Base-by-base conservation (phyloP, 2,888 invertebrate genomes). In the Xylota sylvarum region DNA sequence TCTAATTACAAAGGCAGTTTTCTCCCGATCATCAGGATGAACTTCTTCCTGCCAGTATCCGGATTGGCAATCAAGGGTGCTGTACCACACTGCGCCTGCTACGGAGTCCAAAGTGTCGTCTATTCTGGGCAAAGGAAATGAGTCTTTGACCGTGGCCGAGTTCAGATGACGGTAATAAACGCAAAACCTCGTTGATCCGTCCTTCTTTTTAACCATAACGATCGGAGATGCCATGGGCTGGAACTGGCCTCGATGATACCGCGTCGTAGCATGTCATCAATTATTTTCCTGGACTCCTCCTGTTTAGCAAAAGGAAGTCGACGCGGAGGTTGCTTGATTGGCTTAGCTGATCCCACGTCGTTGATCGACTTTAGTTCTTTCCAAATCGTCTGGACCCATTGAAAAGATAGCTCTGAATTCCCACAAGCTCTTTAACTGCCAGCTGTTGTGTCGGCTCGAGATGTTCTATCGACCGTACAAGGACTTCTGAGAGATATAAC, bases 21-120 rank as follows among this genome's bases (percentile, higher is more conserved):
- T 79, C 5, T 74, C 67, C 17, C 46, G n/a, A n/a, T n/a, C n/a
- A 5, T 43, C 43, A 0, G 35, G 64, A 7, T 74, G 17, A 10
- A 80, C 27, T 27, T 65, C 73, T 7, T 73, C 72, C 30, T 80
- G 64, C 72, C 65, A 80, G 40, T 80, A 80, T 52, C 80, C 73
- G 10, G 55, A 72, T 43, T 74, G 70, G 19, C 43, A 72, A 30
- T 79, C 72, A 5, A 79, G 4, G 10, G 72, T 52, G 23, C 64
- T 64, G 19, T 48, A 76, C 52, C 60, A 70, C 10, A 10, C 62
- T 2, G 69, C 46, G 5, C 46, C 65, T 0, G 43, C 32, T n/a
- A 74, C 48, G 0, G 50, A 4, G 17, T 72, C 74, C n/a, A 80
- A 48, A 9, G 52, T 65, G 32, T 83, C 85, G n/a, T 85, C 80